phyloP scores from a whole-genome alignment of 2,797 vertebrate species.

The Myripristis murdjan region DNA sequence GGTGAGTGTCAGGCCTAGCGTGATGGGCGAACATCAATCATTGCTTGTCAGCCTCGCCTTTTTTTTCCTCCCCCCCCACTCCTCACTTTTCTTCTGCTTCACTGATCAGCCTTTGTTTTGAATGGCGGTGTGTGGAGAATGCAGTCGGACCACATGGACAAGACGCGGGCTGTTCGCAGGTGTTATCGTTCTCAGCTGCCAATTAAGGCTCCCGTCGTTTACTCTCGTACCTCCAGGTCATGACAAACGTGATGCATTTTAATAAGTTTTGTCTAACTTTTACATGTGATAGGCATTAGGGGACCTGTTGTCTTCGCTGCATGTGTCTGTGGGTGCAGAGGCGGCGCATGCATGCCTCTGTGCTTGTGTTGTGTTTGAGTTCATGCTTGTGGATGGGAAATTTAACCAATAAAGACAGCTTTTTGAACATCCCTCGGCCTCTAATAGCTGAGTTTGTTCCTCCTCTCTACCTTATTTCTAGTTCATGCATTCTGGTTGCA shows the following conservation, averaged over 20 bases:
- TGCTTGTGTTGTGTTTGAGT: neutral
- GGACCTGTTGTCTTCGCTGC: slow-evolving; percentile 35
- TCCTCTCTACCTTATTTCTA: no score
- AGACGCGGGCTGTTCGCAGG: slow-evolving; percentile 59
- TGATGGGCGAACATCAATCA: slow-evolving; percentile 86
- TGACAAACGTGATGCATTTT: slow-evolving; percentile 49
- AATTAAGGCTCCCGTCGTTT: slow-evolving; percentile 61
- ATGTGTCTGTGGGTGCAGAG: slow-evolving; percentile 8
- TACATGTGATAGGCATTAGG: slow-evolving; percentile 59
- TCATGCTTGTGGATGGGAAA: no score
- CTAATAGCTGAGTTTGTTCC: no score
- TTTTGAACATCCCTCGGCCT: no score
- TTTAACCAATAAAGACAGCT: no score
- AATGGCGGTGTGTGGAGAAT: slow-evolving; percentile 48
- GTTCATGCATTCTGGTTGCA: no score
- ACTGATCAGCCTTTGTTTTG: slow-evolving; percentile 82
- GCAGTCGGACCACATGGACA: slow-evolving; percentile 62
- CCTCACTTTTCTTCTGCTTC: slow-evolving; percentile 77
- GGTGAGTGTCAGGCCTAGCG: slow-evolving; percentile 77
- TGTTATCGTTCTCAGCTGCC: slow-evolving; percentile 73
- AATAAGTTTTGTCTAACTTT: slow-evolving; percentile 29
- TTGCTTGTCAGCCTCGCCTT: slow-evolving; percentile 77
- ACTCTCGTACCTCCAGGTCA: slow-evolving; percentile 56
- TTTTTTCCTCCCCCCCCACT: slow-evolving; percentile 4
- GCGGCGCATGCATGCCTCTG: neutral